Evolutionary conservation across 2,888 invertebrate genomes (phyloP).

Genomic region (Hoplodrina blanda): DNA sequence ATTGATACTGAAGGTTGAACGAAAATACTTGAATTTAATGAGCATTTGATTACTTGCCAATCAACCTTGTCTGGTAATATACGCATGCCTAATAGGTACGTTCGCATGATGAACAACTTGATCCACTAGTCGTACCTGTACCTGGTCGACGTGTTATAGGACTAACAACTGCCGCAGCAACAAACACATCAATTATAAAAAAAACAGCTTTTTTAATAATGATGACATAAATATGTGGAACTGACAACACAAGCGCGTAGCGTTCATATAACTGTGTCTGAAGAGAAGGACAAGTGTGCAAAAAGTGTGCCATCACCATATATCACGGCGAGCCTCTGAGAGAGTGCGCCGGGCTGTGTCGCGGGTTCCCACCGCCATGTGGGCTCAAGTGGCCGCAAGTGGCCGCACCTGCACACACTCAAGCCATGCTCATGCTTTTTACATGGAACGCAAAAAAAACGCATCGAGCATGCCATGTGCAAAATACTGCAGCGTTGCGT

Average conservation of each 20-base stretch:
- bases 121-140: too few species aligned
- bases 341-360: conserved; percentile 26
- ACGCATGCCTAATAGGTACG: background rate
- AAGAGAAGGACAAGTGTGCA: conserved; percentile 48
- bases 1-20: conserved; percentile 29
- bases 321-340: conserved; percentile 36
- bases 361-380: conserved; percentile 69
- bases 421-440: conserved; percentile 39
- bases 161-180: background rate
- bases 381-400: conserved; percentile 74
- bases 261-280: conserved; percentile 15
- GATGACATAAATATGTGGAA: background rate
- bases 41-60: background rate
- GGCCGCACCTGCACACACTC: conserved; percentile 72
- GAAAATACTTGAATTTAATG: conserved; percentile 29
- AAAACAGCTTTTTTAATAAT: background rate
- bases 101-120: background rate
- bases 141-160: too few species aligned
- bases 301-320: conserved; percentile 45
- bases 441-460: conserved; percentile 42
- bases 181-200: background rate
- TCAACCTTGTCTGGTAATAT: conserved; percentile 27
- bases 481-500: conserved; percentile 30
- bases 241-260: background rate
- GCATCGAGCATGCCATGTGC: conserved; percentile 43